Base-by-base conservation (phyloP, 2,113 vertebrate genomes). In the Aleadryas rufinucha region DNA sequence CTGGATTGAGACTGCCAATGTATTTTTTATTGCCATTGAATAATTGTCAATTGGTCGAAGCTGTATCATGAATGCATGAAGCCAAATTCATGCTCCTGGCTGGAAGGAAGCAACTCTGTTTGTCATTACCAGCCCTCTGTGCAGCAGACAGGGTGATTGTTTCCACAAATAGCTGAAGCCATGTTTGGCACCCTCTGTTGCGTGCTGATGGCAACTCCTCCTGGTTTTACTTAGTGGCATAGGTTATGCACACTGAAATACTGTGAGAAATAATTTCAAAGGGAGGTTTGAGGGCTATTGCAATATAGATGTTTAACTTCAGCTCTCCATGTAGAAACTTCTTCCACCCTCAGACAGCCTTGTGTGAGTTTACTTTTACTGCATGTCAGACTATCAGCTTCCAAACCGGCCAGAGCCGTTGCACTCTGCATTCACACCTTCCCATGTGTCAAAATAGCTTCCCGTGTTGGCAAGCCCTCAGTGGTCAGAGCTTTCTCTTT, bases 401-500 rank as follows among this genome's bases (percentile, higher is more conserved):
- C 50, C 45, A 57, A 56, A 70, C n/a, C 0, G 1, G 8, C 16
- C 63, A 41, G 80, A 86, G 89, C 50, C 64, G 24, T 42, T 85
- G 63, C 60, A n/a, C 18, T 57, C 66, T 47, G 74, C 10, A 23
- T 52, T 84, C 81, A 61, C 57, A 61, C 41, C 57, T 65, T 89
- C 49, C 79, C 1, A 2, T 16, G 20, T 80, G 83, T 69, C 87
- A 84, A 44, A 94, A 57, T 68, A 89, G 26, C 57, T 87, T 89
- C 87, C 49, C 64, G n/a, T 86, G 77, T 30, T 78, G 69, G 64
- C 65, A 87, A 84, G 39, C 31, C 52, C 77, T 84, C 75, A 50
- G 83, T 31, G 77, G 76, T 53, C 89, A 93, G 45, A 84, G 72
- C n/a, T 75, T 81, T 91, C 89, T 93, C 76, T 94, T 90, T 42